Evolutionary conservation across 2,797 vertebrate genomes (phyloP).

Genomic region (Xiphorhynchus erythropygius): DNA sequence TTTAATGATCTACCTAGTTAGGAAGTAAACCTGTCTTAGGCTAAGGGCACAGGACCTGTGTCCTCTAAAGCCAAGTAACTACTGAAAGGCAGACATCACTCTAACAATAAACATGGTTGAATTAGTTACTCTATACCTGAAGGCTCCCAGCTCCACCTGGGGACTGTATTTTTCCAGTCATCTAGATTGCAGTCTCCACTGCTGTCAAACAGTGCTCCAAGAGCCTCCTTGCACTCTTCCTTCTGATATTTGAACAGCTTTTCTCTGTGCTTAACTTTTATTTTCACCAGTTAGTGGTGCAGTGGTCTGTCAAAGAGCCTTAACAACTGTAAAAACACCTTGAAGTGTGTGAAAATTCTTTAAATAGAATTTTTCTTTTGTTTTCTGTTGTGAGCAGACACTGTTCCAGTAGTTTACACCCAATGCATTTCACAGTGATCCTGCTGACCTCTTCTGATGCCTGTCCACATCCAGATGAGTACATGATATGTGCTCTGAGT

Average conservation of each 20-base stretch:
- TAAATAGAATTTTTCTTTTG: background rate
- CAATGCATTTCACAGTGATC: background rate
- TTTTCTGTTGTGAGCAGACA: background rate
- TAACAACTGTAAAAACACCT: background rate
- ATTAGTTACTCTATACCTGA: background rate
- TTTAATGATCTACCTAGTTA: background rate
- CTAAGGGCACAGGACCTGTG: background rate
- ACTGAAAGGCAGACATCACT: background rate
- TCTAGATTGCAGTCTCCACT: background rate
- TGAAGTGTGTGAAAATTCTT: background rate
- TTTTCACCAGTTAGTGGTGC: background rate
- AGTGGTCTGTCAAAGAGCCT: background rate
- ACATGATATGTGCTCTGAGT: background rate
- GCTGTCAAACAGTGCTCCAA: background rate
- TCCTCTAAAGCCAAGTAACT: background rate
- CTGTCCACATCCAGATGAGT: background rate
- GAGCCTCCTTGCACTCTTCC: background rate
- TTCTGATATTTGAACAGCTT: background rate
- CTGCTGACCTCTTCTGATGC: background rate
- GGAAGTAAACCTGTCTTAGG: background rate
- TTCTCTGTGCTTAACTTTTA: background rate
- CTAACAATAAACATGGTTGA: background rate
- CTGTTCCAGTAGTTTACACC: background rate
- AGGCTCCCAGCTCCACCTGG: background rate
- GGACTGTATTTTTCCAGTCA: background rate